Evolutionary conservation across 2,113 vertebrate genomes (phyloP).

Genomic region (Campylomormyrus tamandua): DNA sequence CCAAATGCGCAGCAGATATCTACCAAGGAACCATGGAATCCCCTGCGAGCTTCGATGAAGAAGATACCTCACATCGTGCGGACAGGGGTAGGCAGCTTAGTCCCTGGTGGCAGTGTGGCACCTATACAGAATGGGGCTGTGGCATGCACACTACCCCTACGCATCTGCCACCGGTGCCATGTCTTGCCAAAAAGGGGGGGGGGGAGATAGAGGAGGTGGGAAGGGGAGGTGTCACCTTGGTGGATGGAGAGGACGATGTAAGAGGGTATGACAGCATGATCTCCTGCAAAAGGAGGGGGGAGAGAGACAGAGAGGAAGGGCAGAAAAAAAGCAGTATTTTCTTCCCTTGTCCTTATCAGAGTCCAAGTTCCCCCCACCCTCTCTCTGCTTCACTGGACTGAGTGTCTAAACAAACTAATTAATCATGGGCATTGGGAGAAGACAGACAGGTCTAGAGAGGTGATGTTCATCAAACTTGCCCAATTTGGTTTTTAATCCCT

Average conservation of each 20-base stretch:
- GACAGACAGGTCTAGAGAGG: conserved; percentile 93
- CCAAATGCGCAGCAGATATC: background rate
- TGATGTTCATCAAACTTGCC: conserved; percentile 86
- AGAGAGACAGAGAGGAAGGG: background rate
- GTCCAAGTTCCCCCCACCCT: conserved; percentile 50
- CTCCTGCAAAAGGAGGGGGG: background rate
- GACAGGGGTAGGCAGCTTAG: background rate
- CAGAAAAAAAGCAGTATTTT: conserved; percentile 44
- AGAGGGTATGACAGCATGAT: background rate
- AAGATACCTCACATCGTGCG: background rate
- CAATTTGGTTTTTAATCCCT: conserved; percentile 83
- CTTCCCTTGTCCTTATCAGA: conserved; percentile 57
- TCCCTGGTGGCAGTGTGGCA: background rate
- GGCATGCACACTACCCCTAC: background rate
- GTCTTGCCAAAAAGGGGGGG: conserved; percentile 27
- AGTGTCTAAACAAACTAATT: conserved; percentile 98
- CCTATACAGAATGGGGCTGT: background rate
- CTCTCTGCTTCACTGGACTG: conserved; percentile 81
- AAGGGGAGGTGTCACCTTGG: background rate
- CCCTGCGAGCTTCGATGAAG: background rate
- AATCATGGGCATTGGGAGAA: conserved; percentile 78
- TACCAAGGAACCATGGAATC: no score
- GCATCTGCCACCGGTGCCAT: background rate
- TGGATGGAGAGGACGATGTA: background rate
- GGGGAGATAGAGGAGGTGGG: background rate